Base-by-base conservation (phyloP, 1,140 invertebrate species). In the Tetranychus cinnabarinus region DNA sequence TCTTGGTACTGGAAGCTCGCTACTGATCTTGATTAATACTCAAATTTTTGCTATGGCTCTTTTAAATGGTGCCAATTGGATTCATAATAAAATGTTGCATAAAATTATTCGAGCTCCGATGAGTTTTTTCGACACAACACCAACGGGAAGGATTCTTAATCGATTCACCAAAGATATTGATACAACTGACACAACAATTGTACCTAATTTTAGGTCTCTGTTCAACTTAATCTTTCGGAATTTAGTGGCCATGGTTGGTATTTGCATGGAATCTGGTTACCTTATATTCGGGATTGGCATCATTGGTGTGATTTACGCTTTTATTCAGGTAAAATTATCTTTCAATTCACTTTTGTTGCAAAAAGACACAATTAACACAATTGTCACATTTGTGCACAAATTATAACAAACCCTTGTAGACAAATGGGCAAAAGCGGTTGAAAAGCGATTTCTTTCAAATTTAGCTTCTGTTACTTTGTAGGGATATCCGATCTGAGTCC, bases 281-380 rank as follows among this genome's bases (percentile, higher is more conserved):
- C 93, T 96, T 74, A 69, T 90, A 63, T 72, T 77, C 7, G 80
- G 90, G 55, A 82, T 92, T 62, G 52, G 93, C 62, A 88, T 89
- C 7, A 81, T 96, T 67, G 82, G 80, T 50, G 63, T 89, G 13
- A 65, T 95, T 48, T 96, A 96, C 74, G 12, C 34, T 36, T 34
- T 56, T 8, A 36, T 56, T 56, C 54, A 54, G 31, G 31, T 31
- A 54, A 8, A 54, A 10, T 0, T 23, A 23, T 23, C 23, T 23
- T 23, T 23, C 23, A 23, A 23, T 23, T 23, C 23, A 23, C 23
- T 0, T 0, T 23, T 23, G 23, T 23, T 23, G 23, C 23, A 23
- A 23, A 23, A 23, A 23, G 23, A 23, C 23, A 23, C 23, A 23
- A 23, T 23, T 0, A 23, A 23, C 23, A 23, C 23, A 23, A 23